Conservation (phyloP, 1,140 invertebrate genomes). For the Ericerus pela region DNA sequence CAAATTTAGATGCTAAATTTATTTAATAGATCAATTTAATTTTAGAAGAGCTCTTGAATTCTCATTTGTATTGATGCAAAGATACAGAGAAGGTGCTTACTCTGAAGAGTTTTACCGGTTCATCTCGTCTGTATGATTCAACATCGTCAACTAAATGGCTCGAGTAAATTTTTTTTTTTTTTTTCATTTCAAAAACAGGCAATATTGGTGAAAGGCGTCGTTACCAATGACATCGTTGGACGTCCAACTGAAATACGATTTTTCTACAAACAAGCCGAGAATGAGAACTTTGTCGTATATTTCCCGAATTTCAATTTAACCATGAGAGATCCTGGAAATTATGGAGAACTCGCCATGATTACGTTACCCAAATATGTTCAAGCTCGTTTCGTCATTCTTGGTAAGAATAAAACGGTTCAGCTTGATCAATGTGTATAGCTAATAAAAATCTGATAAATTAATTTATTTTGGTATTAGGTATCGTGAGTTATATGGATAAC, state of each 20-base stretch:
- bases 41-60: too few relatives aligned
- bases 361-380: constrained; percentile 82
- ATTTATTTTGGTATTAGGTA: constrained; percentile 36
- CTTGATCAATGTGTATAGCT: neutral
- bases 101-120: too few relatives aligned
- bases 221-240: constrained; percentile 87
- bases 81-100: too few relatives aligned
- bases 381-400: constrained; percentile 81
- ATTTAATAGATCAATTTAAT: too few relatives aligned
- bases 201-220: constrained; percentile 81
- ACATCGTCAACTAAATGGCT: too few relatives aligned
- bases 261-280: constrained; percentile 89
- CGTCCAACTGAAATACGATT: constrained; percentile 88
- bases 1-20: too few relatives aligned
- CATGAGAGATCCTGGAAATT: constrained; percentile 83
- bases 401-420: constrained; percentile 24
- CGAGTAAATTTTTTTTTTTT: neutral
- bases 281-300: constrained; percentile 88
- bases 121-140: too few relatives aligned
- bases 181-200: constrained; percentile 32
- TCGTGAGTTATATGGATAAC: constrained; percentile 91
- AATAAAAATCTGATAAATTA: neutral
- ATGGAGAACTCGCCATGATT: constrained; percentile 89
- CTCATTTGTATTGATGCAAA: too few relatives aligned
- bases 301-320: constrained; percentile 91